Evolutionary conservation across 2,113 vertebrate genomes (phyloP).

Genomic region (Gobio gobio): DNA sequence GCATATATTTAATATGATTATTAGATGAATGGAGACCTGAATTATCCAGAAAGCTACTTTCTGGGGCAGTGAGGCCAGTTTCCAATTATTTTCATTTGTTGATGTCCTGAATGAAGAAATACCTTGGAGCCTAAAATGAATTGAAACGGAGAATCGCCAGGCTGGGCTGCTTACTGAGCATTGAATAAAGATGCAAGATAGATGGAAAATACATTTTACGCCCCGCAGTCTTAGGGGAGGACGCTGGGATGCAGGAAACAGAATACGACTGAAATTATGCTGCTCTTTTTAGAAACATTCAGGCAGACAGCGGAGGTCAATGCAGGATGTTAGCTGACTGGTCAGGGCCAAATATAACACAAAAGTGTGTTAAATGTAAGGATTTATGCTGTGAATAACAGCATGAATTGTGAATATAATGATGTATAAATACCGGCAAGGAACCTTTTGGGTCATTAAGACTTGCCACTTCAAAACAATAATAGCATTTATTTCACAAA

Average conservation of each 20-base stretch:
- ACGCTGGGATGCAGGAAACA: conserved; percentile 56
- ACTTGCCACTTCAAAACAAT: not conserved
- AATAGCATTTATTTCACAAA: not conserved
- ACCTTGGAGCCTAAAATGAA: conserved; percentile 40
- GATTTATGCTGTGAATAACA: conserved; percentile 10
- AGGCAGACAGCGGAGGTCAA: conserved; percentile 56
- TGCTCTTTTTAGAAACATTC: conserved; percentile 59
- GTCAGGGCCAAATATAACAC: conserved; percentile 20
- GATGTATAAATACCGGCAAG: not conserved
- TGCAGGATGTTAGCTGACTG: conserved; percentile 48
- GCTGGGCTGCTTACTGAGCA: conserved; percentile 56
- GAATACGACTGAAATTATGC: conserved; percentile 59
- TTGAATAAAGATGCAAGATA: conserved; percentile 43
- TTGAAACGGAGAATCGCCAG: conserved; percentile 43
- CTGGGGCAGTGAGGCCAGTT: conserved; percentile 59
- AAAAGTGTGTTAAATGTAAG: conserved; percentile 16
- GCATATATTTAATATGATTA: conserved; percentile 63
- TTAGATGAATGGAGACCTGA: conserved; percentile 47
- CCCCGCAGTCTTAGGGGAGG: conserved; percentile 19
- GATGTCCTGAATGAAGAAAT: conserved; percentile 60
- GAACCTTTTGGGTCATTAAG: not conserved
- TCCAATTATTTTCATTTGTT: conserved; percentile 64
- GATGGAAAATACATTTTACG: conserved; percentile 30
- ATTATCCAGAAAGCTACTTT: conserved; percentile 58
- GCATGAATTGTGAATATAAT: not conserved